Evolutionary conservation across 1,140 invertebrate genomes (phyloP).

Genomic region (Trissolcus basalis): DNA sequence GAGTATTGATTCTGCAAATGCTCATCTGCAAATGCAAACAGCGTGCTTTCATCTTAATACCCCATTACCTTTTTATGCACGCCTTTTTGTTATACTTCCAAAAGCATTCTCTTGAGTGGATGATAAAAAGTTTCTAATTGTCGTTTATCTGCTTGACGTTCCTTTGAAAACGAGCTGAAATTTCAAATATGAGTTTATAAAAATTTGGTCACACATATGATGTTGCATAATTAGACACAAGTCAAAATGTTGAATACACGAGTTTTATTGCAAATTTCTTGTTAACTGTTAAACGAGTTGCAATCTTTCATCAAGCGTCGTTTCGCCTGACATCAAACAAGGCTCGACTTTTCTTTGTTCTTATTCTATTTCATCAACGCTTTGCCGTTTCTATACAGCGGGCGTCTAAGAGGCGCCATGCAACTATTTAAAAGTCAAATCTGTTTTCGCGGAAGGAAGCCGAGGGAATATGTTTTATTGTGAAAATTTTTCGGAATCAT

Average conservation of each 20-base stretch:
- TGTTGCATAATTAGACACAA: too few relatives aligned
- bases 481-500: constrained; percentile 10
- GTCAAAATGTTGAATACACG: too few relatives aligned
- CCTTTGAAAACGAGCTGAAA: too few relatives aligned
- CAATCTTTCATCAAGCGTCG: too few relatives aligned
- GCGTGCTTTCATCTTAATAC: constrained; percentile 1
- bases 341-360: constrained; percentile 45
- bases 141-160: too few relatives aligned
- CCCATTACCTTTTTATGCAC: not conserved
- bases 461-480: constrained; percentile 18
- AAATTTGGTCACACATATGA: too few relatives aligned
- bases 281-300: too few relatives aligned
- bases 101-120: too few relatives aligned
- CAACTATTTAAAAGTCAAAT: constrained; percentile 43
- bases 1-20: constrained; percentile 1
- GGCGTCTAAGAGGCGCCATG: constrained; percentile 33
- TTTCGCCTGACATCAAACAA: constrained; percentile 14
- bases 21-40: not conserved
- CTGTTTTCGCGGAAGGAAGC: constrained; percentile 25
- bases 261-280: too few relatives aligned
- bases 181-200: too few relatives aligned
- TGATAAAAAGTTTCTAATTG: too few relatives aligned
- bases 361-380: constrained; percentile 13
- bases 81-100: not conserved
- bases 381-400: constrained; percentile 19